Evolutionary conservation across 2,113 vertebrate genomes (phyloP).

Genomic region (Elachura formosa): DNA sequence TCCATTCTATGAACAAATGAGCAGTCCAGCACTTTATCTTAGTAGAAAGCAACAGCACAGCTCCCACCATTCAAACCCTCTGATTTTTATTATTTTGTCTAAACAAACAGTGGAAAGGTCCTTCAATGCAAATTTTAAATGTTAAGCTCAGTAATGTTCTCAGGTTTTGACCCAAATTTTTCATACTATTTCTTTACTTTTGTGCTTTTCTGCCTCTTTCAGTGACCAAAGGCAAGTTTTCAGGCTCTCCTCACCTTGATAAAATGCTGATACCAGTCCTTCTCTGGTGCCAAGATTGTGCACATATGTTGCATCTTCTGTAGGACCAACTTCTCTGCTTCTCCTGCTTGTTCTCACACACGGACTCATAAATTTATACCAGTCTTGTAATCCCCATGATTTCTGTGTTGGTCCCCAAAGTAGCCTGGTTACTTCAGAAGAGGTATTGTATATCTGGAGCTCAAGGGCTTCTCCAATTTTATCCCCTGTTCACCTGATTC

Average conservation of each 20-base stretch:
- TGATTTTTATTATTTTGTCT: not conserved
- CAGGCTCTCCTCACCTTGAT: not conserved
- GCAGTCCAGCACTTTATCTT: not conserved
- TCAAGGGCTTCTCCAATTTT: not conserved
- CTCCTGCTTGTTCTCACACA: not conserved
- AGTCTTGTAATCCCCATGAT: not conserved
- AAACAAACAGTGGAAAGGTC: not conserved
- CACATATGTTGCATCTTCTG: not conserved
- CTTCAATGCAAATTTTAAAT: not conserved
- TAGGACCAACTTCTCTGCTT: not conserved
- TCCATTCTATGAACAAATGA: not conserved
- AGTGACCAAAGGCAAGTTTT: not conserved
- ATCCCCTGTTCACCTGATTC: not conserved
- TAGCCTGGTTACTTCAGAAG: not conserved
- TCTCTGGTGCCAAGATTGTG: not conserved
- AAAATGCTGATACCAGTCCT: not conserved
- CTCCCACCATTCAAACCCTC: not conserved
- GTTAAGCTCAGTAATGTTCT: not conserved
- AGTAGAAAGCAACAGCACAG: not conserved
- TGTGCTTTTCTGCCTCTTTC: not conserved
- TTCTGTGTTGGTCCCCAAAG: not conserved
- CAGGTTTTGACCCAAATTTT: not conserved
- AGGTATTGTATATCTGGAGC: not conserved
- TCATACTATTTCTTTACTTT: not conserved
- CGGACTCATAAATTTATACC: not conserved